A percentile compares a stretch with the other conserved stretches of the same genome.
Evolutionary conservation across 2,888 invertebrate species (phyloP).

Genomic region (Endomychus coccineus): DNA sequence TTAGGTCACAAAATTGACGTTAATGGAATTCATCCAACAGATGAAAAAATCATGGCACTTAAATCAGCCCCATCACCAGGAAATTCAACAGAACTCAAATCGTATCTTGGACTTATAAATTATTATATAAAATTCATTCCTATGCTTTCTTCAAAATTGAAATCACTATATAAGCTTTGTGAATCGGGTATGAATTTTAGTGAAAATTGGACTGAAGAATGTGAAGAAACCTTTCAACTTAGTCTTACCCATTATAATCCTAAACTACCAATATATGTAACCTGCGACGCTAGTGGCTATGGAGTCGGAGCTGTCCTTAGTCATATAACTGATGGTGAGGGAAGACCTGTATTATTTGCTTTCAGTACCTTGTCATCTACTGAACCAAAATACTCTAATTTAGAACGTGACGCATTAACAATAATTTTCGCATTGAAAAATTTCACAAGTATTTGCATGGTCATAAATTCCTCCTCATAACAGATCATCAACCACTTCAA

Average conservation of each 20-base stretch:
- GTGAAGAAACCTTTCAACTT: constrained; percentile 17
- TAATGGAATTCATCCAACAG: constrained; percentile 14
- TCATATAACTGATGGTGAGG: too few species aligned
- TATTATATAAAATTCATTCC: constrained; percentile 22
- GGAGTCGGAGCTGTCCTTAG: constrained; percentile 24
- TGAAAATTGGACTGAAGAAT: constrained; percentile 18
- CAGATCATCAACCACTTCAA: constrained; percentile 20
- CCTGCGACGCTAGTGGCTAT: constrained; percentile 22
- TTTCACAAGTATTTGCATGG: too few species aligned
- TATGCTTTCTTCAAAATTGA: constrained; percentile 20
- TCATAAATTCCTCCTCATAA: constrained; percentile 16
- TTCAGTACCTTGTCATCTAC: too few species aligned
- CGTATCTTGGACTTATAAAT: too few species aligned
- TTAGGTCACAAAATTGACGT: constrained; percentile 22
- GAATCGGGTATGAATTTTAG: too few species aligned
- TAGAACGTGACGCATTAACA: constrained; percentile 15
- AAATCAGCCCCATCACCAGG: constrained; percentile 2
- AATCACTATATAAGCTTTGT: constrained; percentile 18
- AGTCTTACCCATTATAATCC: constrained; percentile 24
- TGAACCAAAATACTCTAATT: constrained; percentile 15
- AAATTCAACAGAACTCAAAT: constrained; percentile 1
- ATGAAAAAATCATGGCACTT: constrained; percentile 1
- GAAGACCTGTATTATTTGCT: too few species aligned
- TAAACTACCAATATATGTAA: constrained; percentile 19
- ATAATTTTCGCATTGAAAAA: constrained; percentile 15